phyloP scores from a whole-genome alignment of 2,113 vertebrate species.

The Aphyosemion australe region DNA sequence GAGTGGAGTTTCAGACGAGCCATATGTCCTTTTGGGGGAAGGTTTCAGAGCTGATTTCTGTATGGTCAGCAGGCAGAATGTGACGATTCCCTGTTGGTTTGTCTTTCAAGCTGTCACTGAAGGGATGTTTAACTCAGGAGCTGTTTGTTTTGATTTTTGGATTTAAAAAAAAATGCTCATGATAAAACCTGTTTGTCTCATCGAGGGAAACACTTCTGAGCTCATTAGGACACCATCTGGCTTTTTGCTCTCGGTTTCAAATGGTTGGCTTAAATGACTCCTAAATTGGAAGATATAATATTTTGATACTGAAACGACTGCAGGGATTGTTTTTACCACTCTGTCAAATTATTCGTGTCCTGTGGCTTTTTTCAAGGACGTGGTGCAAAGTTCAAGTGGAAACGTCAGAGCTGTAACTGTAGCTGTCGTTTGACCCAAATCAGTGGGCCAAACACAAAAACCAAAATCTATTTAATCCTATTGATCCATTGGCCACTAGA shows the following conservation, averaged over 20 bases:
- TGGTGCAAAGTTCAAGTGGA: conserved; percentile 8
- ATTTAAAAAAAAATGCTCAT: neutral
- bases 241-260: conserved; percentile 24
- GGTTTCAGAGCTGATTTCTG: conserved; percentile 15
- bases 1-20: neutral
- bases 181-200: conserved; percentile 28
- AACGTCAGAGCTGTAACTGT: conserved; percentile 27
- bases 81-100: conserved; percentile 33
- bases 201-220: conserved; percentile 27
- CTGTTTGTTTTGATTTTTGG: conserved; percentile 12
- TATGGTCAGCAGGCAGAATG: conserved; percentile 38
- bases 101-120: conserved; percentile 37
- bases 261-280: conserved; percentile 30
- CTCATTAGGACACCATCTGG: conserved; percentile 58
- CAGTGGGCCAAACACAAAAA: neutral
- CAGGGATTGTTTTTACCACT: conserved; percentile 5
- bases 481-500: neutral
- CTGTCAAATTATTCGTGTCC: conserved; percentile 18
- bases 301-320: conserved; percentile 20
- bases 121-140: conserved; percentile 38
- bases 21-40: neutral
- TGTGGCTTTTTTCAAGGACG: conserved; percentile 12
- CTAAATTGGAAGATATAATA: conserved; percentile 32
- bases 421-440: neutral
- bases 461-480: neutral